These are phyloP conservation scores for Antedon mediterranea DNA, from an alignment of 53 echinoderm and acorn worm species.

Conservation along the genomic window DNA sequence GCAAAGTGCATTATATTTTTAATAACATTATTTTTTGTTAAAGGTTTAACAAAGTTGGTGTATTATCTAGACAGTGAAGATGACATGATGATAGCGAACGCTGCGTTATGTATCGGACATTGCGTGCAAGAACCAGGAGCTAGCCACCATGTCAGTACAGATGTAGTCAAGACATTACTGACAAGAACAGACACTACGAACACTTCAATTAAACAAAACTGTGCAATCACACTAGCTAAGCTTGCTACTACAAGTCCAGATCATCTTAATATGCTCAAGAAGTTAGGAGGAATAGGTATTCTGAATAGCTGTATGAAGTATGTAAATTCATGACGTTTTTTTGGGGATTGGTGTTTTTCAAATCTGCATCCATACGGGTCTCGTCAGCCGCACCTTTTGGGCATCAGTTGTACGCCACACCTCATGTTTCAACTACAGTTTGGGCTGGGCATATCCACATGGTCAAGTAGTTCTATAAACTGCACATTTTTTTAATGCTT, in stretches of 20 bases:
- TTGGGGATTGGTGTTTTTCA: too few relatives aligned
- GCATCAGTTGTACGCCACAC: too few relatives aligned
- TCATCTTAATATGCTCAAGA: conserved; percentile 52
- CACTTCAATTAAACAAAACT: conserved; percentile 67
- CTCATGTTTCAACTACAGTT: too few relatives aligned
- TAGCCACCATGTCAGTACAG: conserved; percentile 18
- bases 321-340: conserved; percentile 2
- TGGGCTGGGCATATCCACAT: too few relatives aligned
- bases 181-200: conserved; percentile 56
- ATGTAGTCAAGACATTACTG: conserved; percentile 49
- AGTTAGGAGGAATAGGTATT: conserved; percentile 81
- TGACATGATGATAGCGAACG: conserved; percentile 49
- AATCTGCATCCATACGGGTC: too few relatives aligned
- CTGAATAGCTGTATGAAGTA: conserved; percentile 82
- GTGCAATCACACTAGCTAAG: conserved; percentile 78
- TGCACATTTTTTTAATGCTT: too few relatives aligned
- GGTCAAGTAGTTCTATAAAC: too few relatives aligned
- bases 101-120: conserved; percentile 58
- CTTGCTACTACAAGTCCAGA: conserved; percentile 52
- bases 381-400: too few relatives aligned
- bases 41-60: conserved; percentile 26
- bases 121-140: conserved; percentile 40
- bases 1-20: too few relatives aligned
- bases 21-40: too few relatives aligned
- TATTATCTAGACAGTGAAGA: conserved; percentile 20